Base-by-base conservation (phyloP, 1,140 invertebrate species). In the Wasmannia auropunctata region DNA sequence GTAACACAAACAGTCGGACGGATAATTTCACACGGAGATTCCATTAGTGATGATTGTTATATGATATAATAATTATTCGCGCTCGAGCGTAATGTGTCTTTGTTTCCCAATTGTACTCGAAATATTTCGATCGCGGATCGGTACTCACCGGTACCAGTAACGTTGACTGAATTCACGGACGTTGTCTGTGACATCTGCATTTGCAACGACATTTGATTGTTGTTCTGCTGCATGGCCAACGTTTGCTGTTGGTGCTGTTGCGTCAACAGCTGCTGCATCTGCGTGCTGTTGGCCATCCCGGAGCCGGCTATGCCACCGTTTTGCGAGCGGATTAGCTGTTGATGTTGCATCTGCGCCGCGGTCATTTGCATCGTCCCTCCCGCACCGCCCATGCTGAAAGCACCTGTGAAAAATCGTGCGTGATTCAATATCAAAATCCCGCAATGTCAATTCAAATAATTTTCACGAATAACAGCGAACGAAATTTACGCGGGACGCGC, bases 241-340 rank as follows among this genome's bases (percentile, higher is more conserved):
- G 95, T 95, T 92, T 97, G 96, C 80, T 96, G 96, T 88, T 96
- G 96, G 91, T 95, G 96, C 60, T 96, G 95, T 87, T 96, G 96
- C 91, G 96, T 95, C 22, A 96, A 92, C 87, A 96, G 93, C 88
- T 95, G 95, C 88, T 96, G 96, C 94, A 96, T 96, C 83, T 95
- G 93, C 67, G 93, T 90, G 83, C 85, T 94, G 62, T 94, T 95
- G 37, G 92, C 85, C 93, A 94, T 94, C 65, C 93, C 93, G 31
- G 91, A 80, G 31, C 91, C 93, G 19, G 91, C 89, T 87, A 95
- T 95, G 49, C 92, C 93, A 31, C 93, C 91, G 79, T 93, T 92
- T 85, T 95, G 95, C 19, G 96, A 94, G 40, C 93, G 93, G 54
- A 94, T 92, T 87, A 95, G 86, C 81, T 96, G 95, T 81, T 96